Percentiles rank a stretch among this genome's conserved stretches.
These are phyloP conservation scores for Isichthys henryi DNA, from an alignment of 2,113 vertebrate species.

Conservation along the genomic window DNA sequence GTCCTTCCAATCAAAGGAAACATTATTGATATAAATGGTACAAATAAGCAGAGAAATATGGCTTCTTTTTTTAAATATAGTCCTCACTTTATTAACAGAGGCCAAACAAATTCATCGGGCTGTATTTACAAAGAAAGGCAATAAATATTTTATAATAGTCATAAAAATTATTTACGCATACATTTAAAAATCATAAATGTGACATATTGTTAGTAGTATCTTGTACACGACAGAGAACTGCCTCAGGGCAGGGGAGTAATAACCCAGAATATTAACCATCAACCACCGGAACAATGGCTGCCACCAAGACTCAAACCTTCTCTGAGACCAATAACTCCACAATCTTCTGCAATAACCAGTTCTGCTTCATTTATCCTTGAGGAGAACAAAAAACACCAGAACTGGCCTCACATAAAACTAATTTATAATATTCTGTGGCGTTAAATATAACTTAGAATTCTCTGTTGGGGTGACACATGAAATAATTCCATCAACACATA, in stretches of 20 bases:
- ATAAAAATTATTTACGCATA: conserved; percentile 72
- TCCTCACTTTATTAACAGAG: conserved; percentile 75
- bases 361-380: neutral
- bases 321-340: neutral
- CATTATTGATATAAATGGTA: neutral
- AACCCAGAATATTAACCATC: conserved; percentile 14
- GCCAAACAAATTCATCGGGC: conserved; percentile 72
- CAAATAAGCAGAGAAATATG: conserved; percentile 32
- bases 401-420: neutral
- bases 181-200: conserved; percentile 63
- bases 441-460: neutral
- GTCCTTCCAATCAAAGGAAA: neutral
- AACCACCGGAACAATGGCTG: conserved; percentile 7
- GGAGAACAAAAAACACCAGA: neutral
- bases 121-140: conserved; percentile 74
- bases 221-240: conserved; percentile 42
- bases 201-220: conserved; percentile 69
- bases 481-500: neutral
- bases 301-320: neutral
- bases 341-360: neutral
- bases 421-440: neutral
- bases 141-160: conserved; percentile 79
- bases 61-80: conserved; percentile 59
- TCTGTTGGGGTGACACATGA: neutral
- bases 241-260: conserved; percentile 42